Base-by-base conservation (phyloP, 1,140 invertebrate genomes). In the Nilaparvata lugens region DNA sequence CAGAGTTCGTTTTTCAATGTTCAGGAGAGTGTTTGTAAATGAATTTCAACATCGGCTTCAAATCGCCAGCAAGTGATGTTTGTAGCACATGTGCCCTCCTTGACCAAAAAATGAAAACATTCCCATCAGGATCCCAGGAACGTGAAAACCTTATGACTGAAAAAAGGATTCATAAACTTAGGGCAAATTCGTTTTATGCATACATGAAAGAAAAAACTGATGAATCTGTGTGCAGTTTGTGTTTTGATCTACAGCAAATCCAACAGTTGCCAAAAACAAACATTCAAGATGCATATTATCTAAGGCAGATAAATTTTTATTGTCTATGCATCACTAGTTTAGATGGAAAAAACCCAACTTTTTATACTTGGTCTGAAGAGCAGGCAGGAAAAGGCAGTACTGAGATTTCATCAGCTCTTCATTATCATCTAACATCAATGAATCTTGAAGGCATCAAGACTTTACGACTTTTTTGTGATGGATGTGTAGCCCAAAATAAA, bases 401-500 rank as follows among this genome's bases (percentile, higher is more conserved):
- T 21, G 52, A 24, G 52, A 53, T 28, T 24, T 53, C 52, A 24
- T 53, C 52, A 21, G 52, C 52, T 53, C 25, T 53, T 24, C 24
- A 24, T 53, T 23, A 24, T 24, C 52, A 53, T 53, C 25, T 53
- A 53, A 53, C n/a, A 16, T 24, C 21, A 24, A 53, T 53, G 21
- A 23, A 48, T 48, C 45, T 48, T 48, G 16, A 48, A 48, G 45
- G 21, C n/a, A 53, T 21, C n/a, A 53, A 53, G n/a, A 24, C n/a
- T 28, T 53, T 24, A 24, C n/a, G 6, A 24, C 25, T 53, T 19
- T 52, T 53, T 24, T 21, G 52, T 24, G 23, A 53, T 28, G 52
- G 52, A 24, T 53, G 9, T 53, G 23, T 23, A 16, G 21, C 52
- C 25, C 52, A 53, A 53, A 53, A 53, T n/a, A 53, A 53, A 24